Evolutionary conservation across 2,113 vertebrate species (phyloP).

Genomic region (Gadus macrocephalus): DNA sequence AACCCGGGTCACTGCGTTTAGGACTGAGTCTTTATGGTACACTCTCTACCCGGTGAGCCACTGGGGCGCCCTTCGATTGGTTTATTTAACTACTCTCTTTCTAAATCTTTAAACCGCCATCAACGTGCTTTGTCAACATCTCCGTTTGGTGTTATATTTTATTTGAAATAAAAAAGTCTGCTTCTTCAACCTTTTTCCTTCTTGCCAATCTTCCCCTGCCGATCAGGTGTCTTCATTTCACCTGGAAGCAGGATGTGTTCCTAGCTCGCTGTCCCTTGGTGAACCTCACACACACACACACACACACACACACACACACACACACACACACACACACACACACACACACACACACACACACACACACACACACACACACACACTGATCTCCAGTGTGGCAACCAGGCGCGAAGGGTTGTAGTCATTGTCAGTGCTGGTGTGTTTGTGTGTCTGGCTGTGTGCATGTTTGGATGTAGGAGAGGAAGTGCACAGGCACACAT

Average conservation of each 20-base stretch:
- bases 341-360: background rate
- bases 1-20: too few relatives aligned
- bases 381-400: background rate
- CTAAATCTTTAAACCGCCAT: background rate
- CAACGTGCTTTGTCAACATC: background rate
- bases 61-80: background rate
- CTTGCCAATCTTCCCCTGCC: background rate
- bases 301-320: background rate
- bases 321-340: background rate
- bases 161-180: background rate
- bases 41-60: too few relatives aligned
- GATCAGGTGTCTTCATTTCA: background rate
- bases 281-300: background rate
- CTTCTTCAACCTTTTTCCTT: background rate
- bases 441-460: background rate
- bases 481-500: too few relatives aligned
- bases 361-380: background rate
- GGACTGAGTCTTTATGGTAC: too few relatives aligned
- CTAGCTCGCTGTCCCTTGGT: background rate
- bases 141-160: background rate
- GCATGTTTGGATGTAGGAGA: too few relatives aligned
- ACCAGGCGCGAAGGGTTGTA: background rate
- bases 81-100: background rate
- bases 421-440: background rate
- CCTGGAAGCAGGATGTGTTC: background rate